Evolutionary conservation across 2,113 vertebrate species (phyloP).

Genomic region (Aptenodytes forsteri): DNA sequence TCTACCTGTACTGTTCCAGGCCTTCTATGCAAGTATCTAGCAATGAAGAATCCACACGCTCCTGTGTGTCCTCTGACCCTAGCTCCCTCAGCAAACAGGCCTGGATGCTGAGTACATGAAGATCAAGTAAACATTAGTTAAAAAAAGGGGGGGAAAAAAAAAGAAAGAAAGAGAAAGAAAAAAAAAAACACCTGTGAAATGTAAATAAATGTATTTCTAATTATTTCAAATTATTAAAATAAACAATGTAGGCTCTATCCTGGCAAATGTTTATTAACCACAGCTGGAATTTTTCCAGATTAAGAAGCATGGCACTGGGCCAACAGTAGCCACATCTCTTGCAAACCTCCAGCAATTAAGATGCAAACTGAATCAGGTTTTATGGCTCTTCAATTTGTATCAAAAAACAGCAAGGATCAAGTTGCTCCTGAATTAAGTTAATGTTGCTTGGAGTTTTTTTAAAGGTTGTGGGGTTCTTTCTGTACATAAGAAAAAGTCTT

Average conservation of each 20-base stretch:
- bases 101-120: background rate
- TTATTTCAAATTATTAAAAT: background rate
- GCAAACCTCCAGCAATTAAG: background rate
- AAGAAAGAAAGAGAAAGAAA: background rate
- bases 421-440: background rate
- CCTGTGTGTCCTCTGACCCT: background rate
- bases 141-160: no score
- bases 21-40: background rate
- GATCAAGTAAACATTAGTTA: background rate
- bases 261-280: background rate
- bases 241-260: background rate
- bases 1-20: background rate
- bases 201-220: background rate
- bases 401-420: background rate
- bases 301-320: background rate
- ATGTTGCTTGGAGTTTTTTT: background rate
- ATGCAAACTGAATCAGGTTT: background rate
- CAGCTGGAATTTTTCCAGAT: background rate
- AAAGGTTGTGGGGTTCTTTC: background rate
- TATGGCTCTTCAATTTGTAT: background rate
- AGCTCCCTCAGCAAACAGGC: background rate
- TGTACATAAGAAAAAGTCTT: background rate
- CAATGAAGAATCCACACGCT: background rate
- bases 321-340: background rate
- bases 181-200: background rate